Percentiles rank a stretch among this genome's conserved stretches.
Evolutionary conservation across 2,113 vertebrate genomes (phyloP).

Genomic region (Sceloporus tristichus): DNA sequence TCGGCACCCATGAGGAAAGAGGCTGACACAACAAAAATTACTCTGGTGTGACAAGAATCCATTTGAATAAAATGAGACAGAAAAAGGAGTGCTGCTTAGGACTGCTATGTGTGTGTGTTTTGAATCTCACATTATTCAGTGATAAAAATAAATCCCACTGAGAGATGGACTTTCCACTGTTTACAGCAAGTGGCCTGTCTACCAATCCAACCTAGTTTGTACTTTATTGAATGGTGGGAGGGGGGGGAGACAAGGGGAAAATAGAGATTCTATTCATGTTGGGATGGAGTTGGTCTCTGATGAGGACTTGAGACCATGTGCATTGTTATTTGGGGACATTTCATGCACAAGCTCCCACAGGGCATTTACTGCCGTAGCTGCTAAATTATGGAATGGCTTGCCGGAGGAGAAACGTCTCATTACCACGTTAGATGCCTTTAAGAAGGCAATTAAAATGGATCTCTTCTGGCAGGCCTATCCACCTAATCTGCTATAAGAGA

Average conservation of each 20-base stretch:
- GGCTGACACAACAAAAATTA: background rate
- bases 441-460: too few relatives aligned
- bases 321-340: background rate
- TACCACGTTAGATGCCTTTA: too few relatives aligned
- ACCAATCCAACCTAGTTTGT: too few relatives aligned
- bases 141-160: background rate
- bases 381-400: too few relatives aligned
- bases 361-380: background rate
- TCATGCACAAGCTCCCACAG: background rate
- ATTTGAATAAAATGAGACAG: background rate
- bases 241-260: background rate
- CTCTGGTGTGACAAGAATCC: background rate
- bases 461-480: too few relatives aligned
- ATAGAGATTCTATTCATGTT: background rate
- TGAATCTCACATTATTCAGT: background rate
- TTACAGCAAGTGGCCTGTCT: too few relatives aligned
- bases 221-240: too few relatives aligned
- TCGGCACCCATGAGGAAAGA: background rate
- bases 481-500: too few relatives aligned
- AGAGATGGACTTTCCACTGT: too few relatives aligned
- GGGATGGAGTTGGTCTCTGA: background rate
- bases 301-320: background rate
- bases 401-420: too few relatives aligned
- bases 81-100: background rate
- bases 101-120: background rate